Conservation (phyloP, 2,797 vertebrate genomes). For the Tympanoctomys barrerae region DNA sequence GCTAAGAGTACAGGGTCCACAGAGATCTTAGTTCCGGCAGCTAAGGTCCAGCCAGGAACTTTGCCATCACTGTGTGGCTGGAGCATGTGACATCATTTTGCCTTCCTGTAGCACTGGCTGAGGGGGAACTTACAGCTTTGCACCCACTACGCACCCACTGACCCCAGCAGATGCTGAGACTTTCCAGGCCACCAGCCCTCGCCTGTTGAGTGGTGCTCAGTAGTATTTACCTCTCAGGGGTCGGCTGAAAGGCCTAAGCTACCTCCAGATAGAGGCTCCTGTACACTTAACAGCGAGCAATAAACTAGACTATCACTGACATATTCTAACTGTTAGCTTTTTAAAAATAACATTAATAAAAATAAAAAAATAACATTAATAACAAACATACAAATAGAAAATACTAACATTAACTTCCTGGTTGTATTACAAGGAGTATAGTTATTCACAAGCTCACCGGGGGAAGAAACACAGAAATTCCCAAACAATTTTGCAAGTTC, state of each 20-base stretch:
- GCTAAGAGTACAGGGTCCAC: neutral
- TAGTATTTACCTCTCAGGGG: neutral
- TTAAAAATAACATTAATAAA: neutral
- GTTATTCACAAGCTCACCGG: neutral
- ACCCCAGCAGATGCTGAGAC: neutral
- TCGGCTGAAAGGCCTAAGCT: neutral
- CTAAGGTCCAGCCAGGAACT: neutral
- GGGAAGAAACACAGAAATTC: constrained; percentile 39
- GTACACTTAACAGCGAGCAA: neutral
- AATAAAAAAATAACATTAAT: neutral
- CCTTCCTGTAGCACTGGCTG: neutral
- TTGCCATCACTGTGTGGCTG: neutral
- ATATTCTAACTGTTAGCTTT: neutral
- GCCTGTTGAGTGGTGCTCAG: neutral
- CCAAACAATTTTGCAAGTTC: constrained; percentile 52
- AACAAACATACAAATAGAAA: neutral
- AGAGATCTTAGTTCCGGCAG: neutral
- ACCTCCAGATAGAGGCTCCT: neutral
- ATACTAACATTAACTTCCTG: constrained; percentile 7
- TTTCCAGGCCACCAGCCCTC: neutral
- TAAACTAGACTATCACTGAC: neutral
- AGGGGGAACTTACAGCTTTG: neutral
- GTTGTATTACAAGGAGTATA: neutral
- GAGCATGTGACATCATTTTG: neutral
- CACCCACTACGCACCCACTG: neutral